A percentile compares a stretch with the other conserved stretches of the same genome.
phyloP scores from a whole-genome alignment of 2,797 vertebrate genomes.

The Oreonectes daqikongensis region DNA sequence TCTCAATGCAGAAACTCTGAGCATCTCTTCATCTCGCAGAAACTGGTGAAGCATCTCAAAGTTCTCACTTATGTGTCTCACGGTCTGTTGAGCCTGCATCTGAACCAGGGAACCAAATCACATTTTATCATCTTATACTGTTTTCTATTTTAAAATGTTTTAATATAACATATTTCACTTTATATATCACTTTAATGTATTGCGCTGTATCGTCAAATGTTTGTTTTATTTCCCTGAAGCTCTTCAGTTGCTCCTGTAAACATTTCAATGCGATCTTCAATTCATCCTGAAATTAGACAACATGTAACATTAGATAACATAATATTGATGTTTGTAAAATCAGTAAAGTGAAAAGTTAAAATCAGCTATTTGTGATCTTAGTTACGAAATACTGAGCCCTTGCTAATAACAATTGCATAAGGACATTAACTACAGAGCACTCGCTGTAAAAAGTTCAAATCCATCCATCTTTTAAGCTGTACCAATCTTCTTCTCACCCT shows the following conservation, averaged over 20 bases:
- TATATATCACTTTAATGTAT: slow-evolving; percentile 5
- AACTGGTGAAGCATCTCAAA: slow-evolving; percentile 22
- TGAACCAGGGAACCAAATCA: not conserved
- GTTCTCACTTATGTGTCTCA: slow-evolving; percentile 6
- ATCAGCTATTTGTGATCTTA: no score
- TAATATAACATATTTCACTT: not conserved
- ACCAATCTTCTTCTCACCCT: no score
- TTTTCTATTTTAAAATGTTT: no score
- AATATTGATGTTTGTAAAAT: not conserved
- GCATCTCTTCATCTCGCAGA: slow-evolving; percentile 7
- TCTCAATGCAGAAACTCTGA: slow-evolving; percentile 13
- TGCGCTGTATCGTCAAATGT: not conserved
- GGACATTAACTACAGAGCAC: no score
- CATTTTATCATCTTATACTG: no score
- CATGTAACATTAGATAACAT: not conserved
- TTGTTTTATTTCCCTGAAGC: not conserved
- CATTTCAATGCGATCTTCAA: not conserved
- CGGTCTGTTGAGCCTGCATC: not conserved
- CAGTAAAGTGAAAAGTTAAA: no score
- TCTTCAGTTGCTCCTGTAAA: not conserved
- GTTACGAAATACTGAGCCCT: no score
- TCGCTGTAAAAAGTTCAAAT: no score
- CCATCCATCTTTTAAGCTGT: no score
- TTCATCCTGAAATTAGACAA: slow-evolving; percentile 3
- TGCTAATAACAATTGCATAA: no score